phyloP scores from a whole-genome alignment of 2,888 invertebrate species.

The Drosophila barbarae region DNA sequence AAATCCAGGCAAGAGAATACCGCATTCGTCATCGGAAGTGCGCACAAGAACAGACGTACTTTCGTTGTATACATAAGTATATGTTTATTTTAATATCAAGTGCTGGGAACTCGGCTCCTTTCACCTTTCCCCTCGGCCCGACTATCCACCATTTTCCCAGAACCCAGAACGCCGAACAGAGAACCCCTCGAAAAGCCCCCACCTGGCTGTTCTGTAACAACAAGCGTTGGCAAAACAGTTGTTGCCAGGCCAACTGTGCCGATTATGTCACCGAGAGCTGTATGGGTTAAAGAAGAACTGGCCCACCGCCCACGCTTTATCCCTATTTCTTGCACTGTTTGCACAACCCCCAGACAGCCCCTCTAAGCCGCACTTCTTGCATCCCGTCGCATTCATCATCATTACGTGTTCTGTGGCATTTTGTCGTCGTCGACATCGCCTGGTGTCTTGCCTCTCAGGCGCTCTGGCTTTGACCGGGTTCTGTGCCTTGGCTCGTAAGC shows the following conservation, averaged over 20 bases:
- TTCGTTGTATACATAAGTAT: slow-evolving; percentile 11
- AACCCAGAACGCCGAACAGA: background rate
- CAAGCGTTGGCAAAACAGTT: slow-evolving; percentile 44
- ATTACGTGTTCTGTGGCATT: slow-evolving; percentile 61
- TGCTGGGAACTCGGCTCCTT: slow-evolving; percentile 15
- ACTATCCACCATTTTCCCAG: background rate
- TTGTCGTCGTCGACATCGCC: slow-evolving; percentile 18
- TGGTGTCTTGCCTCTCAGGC: slow-evolving; percentile 28
- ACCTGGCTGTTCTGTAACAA: slow-evolving; percentile 20
- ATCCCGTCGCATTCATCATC: slow-evolving; percentile 50
- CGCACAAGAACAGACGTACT: slow-evolving; percentile 15
- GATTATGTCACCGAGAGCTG: slow-evolving; percentile 66
- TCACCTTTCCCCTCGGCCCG: slow-evolving; percentile 6
- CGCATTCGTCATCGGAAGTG: slow-evolving; percentile 32
- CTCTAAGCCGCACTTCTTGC: slow-evolving; percentile 16
- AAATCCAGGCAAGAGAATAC: slow-evolving; percentile 8
- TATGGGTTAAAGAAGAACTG: slow-evolving; percentile 38
- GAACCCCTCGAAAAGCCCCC: slow-evolving; percentile 10
- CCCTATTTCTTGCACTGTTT: slow-evolving; percentile 1
- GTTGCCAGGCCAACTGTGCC: slow-evolving; percentile 67
- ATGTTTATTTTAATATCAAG: slow-evolving; percentile 41
- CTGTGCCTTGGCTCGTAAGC: slow-evolving; percentile 20
- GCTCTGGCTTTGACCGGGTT: slow-evolving; percentile 3
- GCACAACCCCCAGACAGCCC: slow-evolving; percentile 22
- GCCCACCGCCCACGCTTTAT: background rate